Percentiles rank a stretch among this genome's conserved stretches.
These are phyloP conservation scores for Rhimphoctona megacephalus DNA, from an alignment of 2,888 invertebrate species.

Conservation along the genomic window DNA sequence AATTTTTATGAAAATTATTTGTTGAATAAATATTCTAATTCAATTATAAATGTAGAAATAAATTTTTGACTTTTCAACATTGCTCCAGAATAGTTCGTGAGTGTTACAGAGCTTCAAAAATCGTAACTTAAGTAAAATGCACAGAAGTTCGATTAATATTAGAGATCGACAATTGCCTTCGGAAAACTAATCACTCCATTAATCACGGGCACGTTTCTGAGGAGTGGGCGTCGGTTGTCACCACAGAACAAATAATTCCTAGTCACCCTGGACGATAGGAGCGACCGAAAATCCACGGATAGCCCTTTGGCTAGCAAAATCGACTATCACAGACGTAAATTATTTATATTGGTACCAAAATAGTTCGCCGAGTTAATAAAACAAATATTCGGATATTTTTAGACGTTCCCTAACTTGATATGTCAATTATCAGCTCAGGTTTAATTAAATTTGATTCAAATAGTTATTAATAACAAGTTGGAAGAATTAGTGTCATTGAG, in stretches of 20 bases:
- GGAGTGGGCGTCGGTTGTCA: slow-evolving; percentile 26
- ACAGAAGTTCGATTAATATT: slow-evolving; percentile 63
- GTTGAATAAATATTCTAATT: too few relatives aligned
- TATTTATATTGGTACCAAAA: slow-evolving; percentile 6
- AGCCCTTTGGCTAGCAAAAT: slow-evolving; percentile 4
- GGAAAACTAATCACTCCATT: slow-evolving; percentile 56
- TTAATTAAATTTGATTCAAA: neutral
- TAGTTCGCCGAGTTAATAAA: neutral
- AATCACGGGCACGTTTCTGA: slow-evolving; percentile 61
- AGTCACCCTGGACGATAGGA: slow-evolving; percentile 7
- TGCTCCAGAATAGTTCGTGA: neutral
- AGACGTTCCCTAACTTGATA: neutral
- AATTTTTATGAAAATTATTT: too few relatives aligned
- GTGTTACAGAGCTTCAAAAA: neutral
- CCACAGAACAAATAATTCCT: slow-evolving; percentile 7
- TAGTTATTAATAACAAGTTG: neutral
- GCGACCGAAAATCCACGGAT: slow-evolving; percentile 2
- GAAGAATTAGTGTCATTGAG: neutral
- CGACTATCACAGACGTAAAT: neutral
- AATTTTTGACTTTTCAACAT: neutral
- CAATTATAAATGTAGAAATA: neutral
- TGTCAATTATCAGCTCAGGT: neutral
- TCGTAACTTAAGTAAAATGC: neutral
- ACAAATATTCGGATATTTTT: neutral
- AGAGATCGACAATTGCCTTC: slow-evolving; percentile 51